Evolutionary conservation across 2,888 invertebrate species (phyloP), one percentile per base, ranked within the genome.

Genomic region (Oxytorus armatus): DNA sequence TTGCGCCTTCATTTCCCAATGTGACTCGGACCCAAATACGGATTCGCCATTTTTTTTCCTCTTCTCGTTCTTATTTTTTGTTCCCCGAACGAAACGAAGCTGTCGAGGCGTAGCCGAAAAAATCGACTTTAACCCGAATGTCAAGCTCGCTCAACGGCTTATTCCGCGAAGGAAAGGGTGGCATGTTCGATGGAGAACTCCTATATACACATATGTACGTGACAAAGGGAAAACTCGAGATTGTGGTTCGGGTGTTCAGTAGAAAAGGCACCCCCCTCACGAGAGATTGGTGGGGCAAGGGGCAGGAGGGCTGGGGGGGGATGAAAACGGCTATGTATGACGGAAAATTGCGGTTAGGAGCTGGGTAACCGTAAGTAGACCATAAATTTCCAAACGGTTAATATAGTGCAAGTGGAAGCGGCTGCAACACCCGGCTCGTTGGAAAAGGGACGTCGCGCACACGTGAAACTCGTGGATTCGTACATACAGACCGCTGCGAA

Each of bases 381-480:
- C 85, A 87, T 89, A 89, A 89, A 89, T 89, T 89, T 83, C 74
- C 14, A 63, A 84, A 84, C 86, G 83, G 83, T 89, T 89, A 89
- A 89, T 89, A 89, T 86, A 88, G 61, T 42, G 63, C 29, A 16
- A 29, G 33, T 83, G 77, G 81, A 68, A 68, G 65, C 47, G 69
- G 66, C 55, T 79, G 78, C 78, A 78, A 66, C 73, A 36, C 49
- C 42, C 36, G 57, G 44, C n/a, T 33, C 23, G 33, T 16, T 11
- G 44, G 59, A 33, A 69, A 55, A 69, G 55, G 25, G 55, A 57
- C 68, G 82, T 70, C 78, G 77, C 61, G 69, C 42, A 25, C 2
- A 23, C 7, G 44, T 25, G 25, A n/a, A 55, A n/a, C n/a, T n/a
- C n/a, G n/a, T n/a, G n/a, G n/a, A n/a, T n/a, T n/a, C n/a, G n/a